Percentiles rank a stretch among this genome's conserved stretches.
Evolutionary conservation across 2,888 invertebrate species (phyloP).

Genomic region (Phania funesta): DNA sequence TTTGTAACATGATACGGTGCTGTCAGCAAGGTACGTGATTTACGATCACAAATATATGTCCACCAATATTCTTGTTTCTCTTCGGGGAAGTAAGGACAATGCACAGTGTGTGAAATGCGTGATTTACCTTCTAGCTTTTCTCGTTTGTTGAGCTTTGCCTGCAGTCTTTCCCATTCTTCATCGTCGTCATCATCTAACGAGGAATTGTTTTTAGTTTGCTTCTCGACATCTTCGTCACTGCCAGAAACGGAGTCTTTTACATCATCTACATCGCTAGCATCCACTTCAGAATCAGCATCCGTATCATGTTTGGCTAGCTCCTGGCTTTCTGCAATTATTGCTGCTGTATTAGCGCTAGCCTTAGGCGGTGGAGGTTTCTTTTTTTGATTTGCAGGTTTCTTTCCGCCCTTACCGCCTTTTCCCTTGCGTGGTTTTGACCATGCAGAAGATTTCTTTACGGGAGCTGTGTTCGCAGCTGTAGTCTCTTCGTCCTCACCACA

Average conservation of each 20-base stretch:
- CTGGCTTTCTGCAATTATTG: conserved; percentile 67
- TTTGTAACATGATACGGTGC: conserved; percentile 97
- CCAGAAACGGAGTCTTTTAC: conserved; percentile 80
- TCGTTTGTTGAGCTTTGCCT: conserved; percentile 91
- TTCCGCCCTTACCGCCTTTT: conserved; percentile 82
- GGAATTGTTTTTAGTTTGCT: conserved; percentile 82
- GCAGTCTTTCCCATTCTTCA: conserved; percentile 95
- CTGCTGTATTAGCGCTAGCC: conserved; percentile 74
- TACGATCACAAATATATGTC: conserved; percentile 98
- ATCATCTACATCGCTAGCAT: conserved; percentile 81
- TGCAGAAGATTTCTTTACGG: conserved; percentile 88
- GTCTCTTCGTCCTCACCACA: conserved; percentile 82
- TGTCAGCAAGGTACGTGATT: conserved; percentile 93
- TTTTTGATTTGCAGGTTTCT: conserved; percentile 77
- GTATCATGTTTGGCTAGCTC: conserved; percentile 75
- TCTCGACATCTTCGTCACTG: conserved; percentile 83
- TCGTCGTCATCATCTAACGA: conserved; percentile 85
- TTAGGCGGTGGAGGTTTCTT: conserved; percentile 79
- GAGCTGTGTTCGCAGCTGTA: conserved; percentile 70
- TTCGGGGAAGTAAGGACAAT: conserved; percentile 97
- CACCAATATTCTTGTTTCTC: conserved; percentile 99
- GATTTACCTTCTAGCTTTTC: conserved; percentile 96
- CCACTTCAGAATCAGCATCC: conserved; percentile 80
- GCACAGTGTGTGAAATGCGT: conserved; percentile 96
- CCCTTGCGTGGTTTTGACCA: conserved; percentile 88